phyloP scores from a whole-genome alignment of 2,797 vertebrate species.

The Hemitrygon akajei region DNA sequence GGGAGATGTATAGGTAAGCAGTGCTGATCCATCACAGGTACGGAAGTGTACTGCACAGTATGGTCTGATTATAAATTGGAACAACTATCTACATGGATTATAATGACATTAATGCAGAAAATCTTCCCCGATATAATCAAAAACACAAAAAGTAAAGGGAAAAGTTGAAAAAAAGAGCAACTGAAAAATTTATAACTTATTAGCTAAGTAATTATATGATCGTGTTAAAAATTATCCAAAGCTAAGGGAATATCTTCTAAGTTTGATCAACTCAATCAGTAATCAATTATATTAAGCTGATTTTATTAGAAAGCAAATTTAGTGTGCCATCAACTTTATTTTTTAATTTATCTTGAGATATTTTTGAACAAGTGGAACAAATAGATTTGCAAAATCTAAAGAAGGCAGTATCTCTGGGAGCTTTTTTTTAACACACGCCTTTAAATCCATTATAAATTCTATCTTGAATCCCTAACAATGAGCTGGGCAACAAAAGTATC shows the following conservation, averaged over 20 bases:
- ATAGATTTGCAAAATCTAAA: constrained; percentile 22
- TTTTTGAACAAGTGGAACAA: background rate
- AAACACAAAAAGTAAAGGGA: background rate
- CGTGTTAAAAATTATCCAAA: background rate
- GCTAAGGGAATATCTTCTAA: background rate
- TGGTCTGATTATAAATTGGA: background rate
- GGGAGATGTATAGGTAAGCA: background rate
- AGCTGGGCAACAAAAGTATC: constrained; percentile 14
- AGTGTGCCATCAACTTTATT: background rate
- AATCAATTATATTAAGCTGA: background rate
- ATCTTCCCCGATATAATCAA: background rate
- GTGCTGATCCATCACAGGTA: background rate
- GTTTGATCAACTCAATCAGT: background rate
- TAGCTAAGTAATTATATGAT: background rate
- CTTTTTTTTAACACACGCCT: constrained; percentile 25
- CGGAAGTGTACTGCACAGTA: background rate
- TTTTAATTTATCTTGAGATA: background rate
- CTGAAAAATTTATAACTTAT: background rate
- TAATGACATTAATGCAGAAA: background rate
- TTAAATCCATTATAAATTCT: constrained; percentile 33
- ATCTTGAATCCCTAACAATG: constrained; percentile 28
- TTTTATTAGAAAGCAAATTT: background rate
- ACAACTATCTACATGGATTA: background rate
- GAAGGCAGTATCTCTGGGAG: constrained; percentile 6
- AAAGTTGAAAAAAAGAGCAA: background rate